phyloP scores from a whole-genome alignment of 2,113 vertebrate species.

The Boleophthalmus pectinirostris region DNA sequence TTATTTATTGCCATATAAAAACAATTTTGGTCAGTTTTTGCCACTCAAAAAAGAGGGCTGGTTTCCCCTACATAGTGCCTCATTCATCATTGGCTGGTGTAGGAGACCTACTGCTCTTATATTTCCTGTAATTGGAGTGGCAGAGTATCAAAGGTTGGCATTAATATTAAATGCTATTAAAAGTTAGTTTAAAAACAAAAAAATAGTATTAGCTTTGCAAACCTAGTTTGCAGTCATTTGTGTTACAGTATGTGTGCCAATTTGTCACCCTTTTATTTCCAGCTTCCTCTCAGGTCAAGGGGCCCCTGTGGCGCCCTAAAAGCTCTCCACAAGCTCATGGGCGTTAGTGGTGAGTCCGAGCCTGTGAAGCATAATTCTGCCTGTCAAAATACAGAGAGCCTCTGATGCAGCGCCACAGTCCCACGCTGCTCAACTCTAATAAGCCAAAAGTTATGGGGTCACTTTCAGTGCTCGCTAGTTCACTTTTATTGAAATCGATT shows the following conservation, averaged over 20 bases:
- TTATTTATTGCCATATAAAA: constrained; percentile 79
- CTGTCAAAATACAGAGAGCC: constrained; percentile 61
- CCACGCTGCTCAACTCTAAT: constrained; percentile 28
- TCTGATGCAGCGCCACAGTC: constrained; percentile 48
- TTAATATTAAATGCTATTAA: constrained; percentile 73
- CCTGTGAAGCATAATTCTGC: constrained; percentile 65
- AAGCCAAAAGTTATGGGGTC: constrained; percentile 38
- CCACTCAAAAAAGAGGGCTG: constrained; percentile 85
- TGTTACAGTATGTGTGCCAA: neutral
- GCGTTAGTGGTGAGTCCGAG: constrained; percentile 63
- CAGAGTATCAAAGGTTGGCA: constrained; percentile 86
- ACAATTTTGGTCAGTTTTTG: constrained; percentile 75
- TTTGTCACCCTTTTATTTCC: constrained; percentile 53
- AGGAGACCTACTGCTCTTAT: constrained; percentile 84
- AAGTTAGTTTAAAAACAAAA: too few species aligned
- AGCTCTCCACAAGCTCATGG: constrained; percentile 58
- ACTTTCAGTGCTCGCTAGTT: constrained; percentile 32
- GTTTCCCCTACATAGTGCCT: constrained; percentile 87
- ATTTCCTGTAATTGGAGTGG: constrained; percentile 89
- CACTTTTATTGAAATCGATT: constrained; percentile 36
- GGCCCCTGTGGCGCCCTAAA: constrained; percentile 63
- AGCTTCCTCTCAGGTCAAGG: constrained; percentile 65
- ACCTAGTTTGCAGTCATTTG: constrained; percentile 69
- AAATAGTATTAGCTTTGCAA: constrained; percentile 72
- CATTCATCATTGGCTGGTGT: constrained; percentile 90